Evolutionary conservation across 2,888 invertebrate species (phyloP).

Genomic region (Drosophila affinis): DNA sequence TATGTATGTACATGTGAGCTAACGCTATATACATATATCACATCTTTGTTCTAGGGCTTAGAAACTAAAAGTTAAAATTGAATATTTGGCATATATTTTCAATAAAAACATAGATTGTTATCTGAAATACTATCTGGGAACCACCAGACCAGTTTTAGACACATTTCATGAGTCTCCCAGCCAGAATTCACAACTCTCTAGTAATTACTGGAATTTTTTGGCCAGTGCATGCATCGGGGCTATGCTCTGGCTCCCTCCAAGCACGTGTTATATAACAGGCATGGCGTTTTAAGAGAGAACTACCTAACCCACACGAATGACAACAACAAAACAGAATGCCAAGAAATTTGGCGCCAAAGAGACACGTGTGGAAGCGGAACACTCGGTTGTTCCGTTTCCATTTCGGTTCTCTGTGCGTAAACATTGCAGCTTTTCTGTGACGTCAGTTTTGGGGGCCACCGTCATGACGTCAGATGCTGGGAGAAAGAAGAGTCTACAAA

Average conservation of each 20-base stretch:
- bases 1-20: too few relatives aligned
- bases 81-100: too few relatives aligned
- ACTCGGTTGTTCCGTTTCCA: constrained; percentile 37
- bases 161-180: too few relatives aligned
- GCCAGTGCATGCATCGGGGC: constrained; percentile 21
- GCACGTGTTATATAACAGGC: constrained; percentile 71
- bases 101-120: too few relatives aligned
- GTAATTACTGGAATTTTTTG: constrained; percentile 1
- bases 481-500: constrained; percentile 53
- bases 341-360: constrained; percentile 74
- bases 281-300: constrained; percentile 2
- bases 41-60: too few relatives aligned
- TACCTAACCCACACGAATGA: constrained; percentile 73
- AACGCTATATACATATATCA: too few relatives aligned
- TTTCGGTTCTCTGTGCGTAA: constrained; percentile 50
- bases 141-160: too few relatives aligned
- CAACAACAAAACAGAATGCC: constrained; percentile 56
- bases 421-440: constrained; percentile 72
- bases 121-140: too few relatives aligned
- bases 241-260: constrained; percentile 3
- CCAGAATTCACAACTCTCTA: neutral
- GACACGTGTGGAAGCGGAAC: constrained; percentile 32
- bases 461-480: constrained; percentile 62
- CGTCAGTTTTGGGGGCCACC: constrained; percentile 52
- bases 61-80: too few relatives aligned